Base-by-base conservation (phyloP, 1,140 invertebrate species). In the Eciton burchellii region DNA sequence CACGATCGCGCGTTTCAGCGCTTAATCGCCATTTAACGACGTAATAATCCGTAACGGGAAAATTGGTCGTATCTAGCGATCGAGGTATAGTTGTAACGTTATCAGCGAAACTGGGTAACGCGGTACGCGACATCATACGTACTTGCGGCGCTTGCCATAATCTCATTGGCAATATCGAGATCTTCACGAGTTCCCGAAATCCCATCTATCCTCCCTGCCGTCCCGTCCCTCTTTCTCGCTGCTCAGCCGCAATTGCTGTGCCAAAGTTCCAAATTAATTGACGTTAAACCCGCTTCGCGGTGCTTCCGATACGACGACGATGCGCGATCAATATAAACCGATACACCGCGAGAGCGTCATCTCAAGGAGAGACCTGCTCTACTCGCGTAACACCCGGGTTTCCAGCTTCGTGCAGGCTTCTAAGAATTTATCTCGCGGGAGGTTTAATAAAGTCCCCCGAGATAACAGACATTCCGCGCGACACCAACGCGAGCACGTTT, bases 251-350 rank as follows among this genome's bases (percentile, higher is more conserved):
- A 74, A 73, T 54, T 76, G 70, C 79, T 76, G n/a, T 76, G 68
- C 26, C 77, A 21, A 82, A 82, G 79, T 82, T 82, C 74, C 70
- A 62, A 54, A 82, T 82, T 74, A 74, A 82, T 74, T 74, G 79
- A 82, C 70, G 73, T 79, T 81, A 83, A 83, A 83, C 52, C 73
- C 57, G 57, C 60, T 76, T 82, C 70, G 79, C 47, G 49, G 62
- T 19, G 74, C 35, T 77, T 59, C 79, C 57, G 14, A 54, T 82
- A n/a, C n/a, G n/a, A 82, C 26, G 43, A 29, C 47, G 68, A 74
- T 82, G 74, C 35, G 79, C 56, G 70, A 82, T 62, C 77, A 73
- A 81, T 81, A 81, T 47, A 72, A n/a, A 43, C 49, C 62, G 49
- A 77, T 77, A 68, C 19, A 66, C 29, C 49, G n/a, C 49, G 49